These are phyloP conservation scores for Sinodicranocentrus sp. DNA, from an alignment of 2,888 invertebrate genomes.

Conservation along the genomic window DNA sequence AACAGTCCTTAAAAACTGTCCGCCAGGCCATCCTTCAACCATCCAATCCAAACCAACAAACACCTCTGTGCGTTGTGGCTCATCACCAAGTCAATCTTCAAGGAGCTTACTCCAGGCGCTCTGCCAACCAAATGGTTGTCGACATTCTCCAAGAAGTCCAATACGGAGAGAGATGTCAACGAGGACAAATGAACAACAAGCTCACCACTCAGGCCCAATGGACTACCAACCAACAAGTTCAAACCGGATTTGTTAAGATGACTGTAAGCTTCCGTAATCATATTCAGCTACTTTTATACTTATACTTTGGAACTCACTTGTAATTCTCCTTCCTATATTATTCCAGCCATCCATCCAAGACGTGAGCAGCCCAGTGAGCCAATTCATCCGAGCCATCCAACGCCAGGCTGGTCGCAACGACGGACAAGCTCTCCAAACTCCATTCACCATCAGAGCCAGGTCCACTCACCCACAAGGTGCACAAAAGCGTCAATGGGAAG, in stretches of 20 bases:
- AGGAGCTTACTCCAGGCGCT: background rate
- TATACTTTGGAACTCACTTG: background rate
- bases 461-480: slow-evolving; percentile 27
- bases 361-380: slow-evolving; percentile 13
- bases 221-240: slow-evolving; percentile 18
- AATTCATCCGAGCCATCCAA: slow-evolving; percentile 35
- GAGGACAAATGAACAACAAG: slow-evolving; percentile 44
- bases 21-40: slow-evolving; percentile 40
- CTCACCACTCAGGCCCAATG: slow-evolving; percentile 33
- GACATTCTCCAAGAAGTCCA: slow-evolving; percentile 28
- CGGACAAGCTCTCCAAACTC: slow-evolving; percentile 21
- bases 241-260: slow-evolving; percentile 28
- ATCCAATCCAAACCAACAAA: slow-evolving; percentile 49
- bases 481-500: slow-evolving; percentile 33
- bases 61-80: slow-evolving; percentile 37
- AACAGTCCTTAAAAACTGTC: slow-evolving; percentile 20
- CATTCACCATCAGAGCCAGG: slow-evolving; percentile 15
- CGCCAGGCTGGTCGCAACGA: slow-evolving; percentile 29
- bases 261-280: slow-evolving; percentile 5
- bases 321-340: background rate
- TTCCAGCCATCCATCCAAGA: slow-evolving; percentile 33
- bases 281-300: background rate
- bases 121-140: background rate
- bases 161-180: slow-evolving; percentile 46
- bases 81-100: slow-evolving; percentile 16